Conservation (phyloP, 1,140 invertebrate species). For the Bombus impatiens region DNA sequence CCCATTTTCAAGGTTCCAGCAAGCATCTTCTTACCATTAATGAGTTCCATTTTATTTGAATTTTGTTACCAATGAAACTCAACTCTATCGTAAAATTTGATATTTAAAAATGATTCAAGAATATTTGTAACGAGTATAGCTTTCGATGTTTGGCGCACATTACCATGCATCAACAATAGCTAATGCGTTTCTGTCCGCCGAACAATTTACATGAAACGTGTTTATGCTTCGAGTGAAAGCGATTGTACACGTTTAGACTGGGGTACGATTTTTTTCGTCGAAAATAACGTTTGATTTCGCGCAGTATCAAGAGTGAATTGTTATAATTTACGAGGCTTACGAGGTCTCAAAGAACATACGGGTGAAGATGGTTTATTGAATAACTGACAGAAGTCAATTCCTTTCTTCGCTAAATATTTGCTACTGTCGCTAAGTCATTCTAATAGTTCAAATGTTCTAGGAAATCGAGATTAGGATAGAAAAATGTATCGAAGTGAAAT, state of each 20-base stretch:
- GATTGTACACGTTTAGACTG: background rate
- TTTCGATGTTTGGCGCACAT: background rate
- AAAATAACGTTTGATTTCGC: slow-evolving; percentile 3
- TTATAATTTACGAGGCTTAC: background rate
- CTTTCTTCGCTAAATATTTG: background rate
- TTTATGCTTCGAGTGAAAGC: background rate
- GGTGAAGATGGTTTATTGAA: background rate
- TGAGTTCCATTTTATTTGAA: fast-evolving
- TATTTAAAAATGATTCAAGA: background rate
- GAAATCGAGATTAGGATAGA: too few relatives aligned
- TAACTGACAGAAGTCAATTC: background rate
- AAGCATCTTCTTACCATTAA: background rate
- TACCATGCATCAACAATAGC: background rate
- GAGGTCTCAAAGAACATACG: background rate
- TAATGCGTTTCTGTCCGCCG: background rate
- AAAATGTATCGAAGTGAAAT: too few relatives aligned
- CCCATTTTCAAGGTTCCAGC: background rate
- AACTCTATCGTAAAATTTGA: background rate
- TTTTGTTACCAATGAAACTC: background rate
- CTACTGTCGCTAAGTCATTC: background rate
- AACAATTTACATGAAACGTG: background rate
- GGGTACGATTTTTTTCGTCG: background rate
- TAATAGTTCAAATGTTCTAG: background rate
- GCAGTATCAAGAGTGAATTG: background rate
- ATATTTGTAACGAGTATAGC: background rate